Percentiles rank a stretch among this genome's conserved stretches.
Evolutionary conservation across 2,113 vertebrate species (phyloP).

Genomic region (Cyphomyrus discorhynchus): DNA sequence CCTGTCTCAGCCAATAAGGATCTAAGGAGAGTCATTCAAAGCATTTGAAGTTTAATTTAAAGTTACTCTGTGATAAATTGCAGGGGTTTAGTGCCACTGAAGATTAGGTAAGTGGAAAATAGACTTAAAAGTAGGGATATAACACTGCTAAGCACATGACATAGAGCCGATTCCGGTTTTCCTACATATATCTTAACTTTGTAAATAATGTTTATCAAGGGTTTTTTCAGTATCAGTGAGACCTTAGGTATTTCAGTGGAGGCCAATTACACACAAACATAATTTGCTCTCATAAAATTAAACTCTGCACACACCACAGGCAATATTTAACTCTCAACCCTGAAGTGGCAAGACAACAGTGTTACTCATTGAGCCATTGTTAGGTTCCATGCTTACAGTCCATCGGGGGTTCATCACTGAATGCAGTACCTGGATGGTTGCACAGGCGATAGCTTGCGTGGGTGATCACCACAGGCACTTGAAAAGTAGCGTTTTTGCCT

Average conservation of each 20-base stretch:
- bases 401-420: neutral
- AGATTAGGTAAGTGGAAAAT: neutral
- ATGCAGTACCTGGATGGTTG: neutral
- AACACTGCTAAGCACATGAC: neutral
- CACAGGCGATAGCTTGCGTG: neutral
- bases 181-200: neutral
- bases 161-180: neutral
- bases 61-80: neutral
- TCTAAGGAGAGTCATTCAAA: neutral
- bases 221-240: neutral
- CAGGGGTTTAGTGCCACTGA: neutral
- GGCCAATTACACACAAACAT: neutral
- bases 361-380: neutral
- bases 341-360: neutral
- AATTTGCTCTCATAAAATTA: neutral
- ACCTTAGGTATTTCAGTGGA: neutral
- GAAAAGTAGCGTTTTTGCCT: neutral
- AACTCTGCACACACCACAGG: neutral
- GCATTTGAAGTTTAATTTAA: constrained; percentile 9
- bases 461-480: neutral
- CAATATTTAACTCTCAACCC: neutral
- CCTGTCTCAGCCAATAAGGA: neutral
- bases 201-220: neutral
- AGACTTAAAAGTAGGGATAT: neutral
- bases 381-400: neutral